Percentiles rank a stretch among this genome's conserved stretches.
phyloP scores from a whole-genome alignment of 2,888 invertebrate genomes.

The Amorpha juglandis region DNA sequence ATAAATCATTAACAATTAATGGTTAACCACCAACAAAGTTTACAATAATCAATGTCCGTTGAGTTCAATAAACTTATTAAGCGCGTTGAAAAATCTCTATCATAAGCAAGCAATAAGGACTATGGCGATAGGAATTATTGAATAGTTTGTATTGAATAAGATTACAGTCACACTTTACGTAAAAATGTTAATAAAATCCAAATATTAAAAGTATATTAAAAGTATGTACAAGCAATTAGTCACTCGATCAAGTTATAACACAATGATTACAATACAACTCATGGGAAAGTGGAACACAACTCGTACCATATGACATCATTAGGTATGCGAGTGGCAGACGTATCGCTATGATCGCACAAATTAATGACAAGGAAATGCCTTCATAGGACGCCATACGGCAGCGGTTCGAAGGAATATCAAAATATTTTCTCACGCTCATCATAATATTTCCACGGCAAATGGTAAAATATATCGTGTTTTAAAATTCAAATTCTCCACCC shows the following conservation, averaged over 20 bases:
- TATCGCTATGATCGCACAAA: slow-evolving; percentile 77
- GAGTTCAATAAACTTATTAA: slow-evolving; percentile 40
- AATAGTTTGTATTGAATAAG: neutral
- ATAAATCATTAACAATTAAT: slow-evolving; percentile 1
- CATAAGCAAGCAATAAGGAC: neutral
- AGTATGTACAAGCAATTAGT: neutral
- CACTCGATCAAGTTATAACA: neutral
- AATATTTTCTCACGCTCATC: slow-evolving; percentile 69
- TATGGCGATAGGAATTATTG: neutral
- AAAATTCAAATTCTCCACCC: slow-evolving; percentile 8
- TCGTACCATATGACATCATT: slow-evolving; percentile 72
- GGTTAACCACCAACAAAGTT: slow-evolving; percentile 23
- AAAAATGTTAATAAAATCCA: no score
- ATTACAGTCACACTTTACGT: neutral
- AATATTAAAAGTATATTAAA: neutral
- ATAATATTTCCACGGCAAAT: slow-evolving; percentile 26
- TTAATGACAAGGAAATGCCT: slow-evolving; percentile 79
- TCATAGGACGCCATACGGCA: slow-evolving; percentile 69
- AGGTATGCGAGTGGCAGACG: slow-evolving; percentile 66
- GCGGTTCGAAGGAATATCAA: slow-evolving; percentile 48
- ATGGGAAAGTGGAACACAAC: slow-evolving; percentile 65
- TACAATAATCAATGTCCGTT: slow-evolving; percentile 33
- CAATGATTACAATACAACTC: slow-evolving; percentile 45
- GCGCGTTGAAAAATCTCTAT: slow-evolving; percentile 32
- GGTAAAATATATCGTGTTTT: slow-evolving; percentile 14